Evolutionary conservation across 2,113 vertebrate species (phyloP).

Genomic region (Puma concolor): DNA sequence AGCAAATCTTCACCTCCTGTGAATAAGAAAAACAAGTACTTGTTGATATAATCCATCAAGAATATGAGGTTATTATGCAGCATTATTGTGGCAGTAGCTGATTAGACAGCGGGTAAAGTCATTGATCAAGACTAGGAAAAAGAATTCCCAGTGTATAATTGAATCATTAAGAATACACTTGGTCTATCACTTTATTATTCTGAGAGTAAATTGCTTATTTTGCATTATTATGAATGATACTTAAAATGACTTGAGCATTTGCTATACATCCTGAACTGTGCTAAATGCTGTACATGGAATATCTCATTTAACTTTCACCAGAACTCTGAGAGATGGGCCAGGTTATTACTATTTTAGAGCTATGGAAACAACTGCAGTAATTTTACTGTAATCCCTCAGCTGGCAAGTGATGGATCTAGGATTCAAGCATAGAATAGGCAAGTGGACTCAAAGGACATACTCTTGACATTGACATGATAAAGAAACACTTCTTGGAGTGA

Average conservation of each 20-base stretch:
- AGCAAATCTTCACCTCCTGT: neutral
- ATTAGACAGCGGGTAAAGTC: neutral
- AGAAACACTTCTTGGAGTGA: neutral
- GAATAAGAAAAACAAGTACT: neutral
- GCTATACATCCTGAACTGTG: neutral
- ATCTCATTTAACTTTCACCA: constrained; percentile 21
- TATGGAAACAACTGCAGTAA: neutral
- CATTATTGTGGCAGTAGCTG: neutral
- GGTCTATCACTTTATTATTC: neutral
- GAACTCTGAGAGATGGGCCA: neutral
- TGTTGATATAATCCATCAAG: neutral
- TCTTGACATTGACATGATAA: neutral
- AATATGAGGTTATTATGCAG: neutral
- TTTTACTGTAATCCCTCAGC: neutral
- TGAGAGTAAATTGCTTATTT: neutral
- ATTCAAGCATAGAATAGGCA: neutral
- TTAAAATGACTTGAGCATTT: neutral
- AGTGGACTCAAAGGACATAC: neutral
- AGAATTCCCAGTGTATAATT: neutral
- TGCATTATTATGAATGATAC: neutral
- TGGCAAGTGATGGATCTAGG: neutral
- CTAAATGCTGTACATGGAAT: neutral
- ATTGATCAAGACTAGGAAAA: neutral
- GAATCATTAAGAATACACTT: neutral
- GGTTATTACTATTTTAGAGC: neutral